phyloP scores from a whole-genome alignment of 2,888 invertebrate genomes.

The Kuschelorhynchus macadamiae region DNA sequence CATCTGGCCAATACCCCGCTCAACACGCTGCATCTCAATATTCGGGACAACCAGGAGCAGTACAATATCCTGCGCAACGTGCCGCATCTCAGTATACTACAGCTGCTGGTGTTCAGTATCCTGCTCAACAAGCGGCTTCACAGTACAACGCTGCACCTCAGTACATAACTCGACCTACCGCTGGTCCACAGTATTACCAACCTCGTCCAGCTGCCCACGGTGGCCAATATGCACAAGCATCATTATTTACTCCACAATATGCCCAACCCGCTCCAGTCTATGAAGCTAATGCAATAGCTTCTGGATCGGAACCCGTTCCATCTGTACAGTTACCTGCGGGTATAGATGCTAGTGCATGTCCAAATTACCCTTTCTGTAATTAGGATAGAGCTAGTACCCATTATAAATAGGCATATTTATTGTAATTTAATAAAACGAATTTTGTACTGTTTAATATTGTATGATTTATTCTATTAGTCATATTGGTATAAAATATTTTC shows the following conservation, averaged over 20 bases:
- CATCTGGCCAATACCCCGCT: neutral
- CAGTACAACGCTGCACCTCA: constrained; percentile 42
- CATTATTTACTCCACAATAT: constrained; percentile 32
- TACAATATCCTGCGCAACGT: constrained; percentile 4
- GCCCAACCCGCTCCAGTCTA: constrained; percentile 48
- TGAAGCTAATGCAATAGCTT: constrained; percentile 32
- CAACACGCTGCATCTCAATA: constrained; percentile 15
- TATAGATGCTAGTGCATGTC: constrained; percentile 60
- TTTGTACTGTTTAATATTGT: too few relatives aligned
- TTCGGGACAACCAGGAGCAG: neutral
- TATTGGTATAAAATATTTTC: too few relatives aligned
- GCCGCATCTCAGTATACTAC: constrained; percentile 16
- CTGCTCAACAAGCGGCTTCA: constrained; percentile 15
- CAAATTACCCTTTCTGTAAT: constrained; percentile 63
- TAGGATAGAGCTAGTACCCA: constrained; percentile 14
- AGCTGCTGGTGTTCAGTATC: constrained; percentile 13
- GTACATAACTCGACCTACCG: constrained; percentile 31
- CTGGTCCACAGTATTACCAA: constrained; percentile 35
- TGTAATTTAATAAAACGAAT: constrained; percentile 5
- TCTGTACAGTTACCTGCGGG: constrained; percentile 59
- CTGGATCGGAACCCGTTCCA: constrained; percentile 30
- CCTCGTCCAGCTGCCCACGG: constrained; percentile 7
- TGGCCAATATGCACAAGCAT: constrained; percentile 16
- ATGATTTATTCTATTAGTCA: too few relatives aligned
- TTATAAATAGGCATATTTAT: constrained; percentile 37